Evolutionary conservation across 2,888 invertebrate genomes (phyloP).

Genomic region (Ypsolopha sequella): DNA sequence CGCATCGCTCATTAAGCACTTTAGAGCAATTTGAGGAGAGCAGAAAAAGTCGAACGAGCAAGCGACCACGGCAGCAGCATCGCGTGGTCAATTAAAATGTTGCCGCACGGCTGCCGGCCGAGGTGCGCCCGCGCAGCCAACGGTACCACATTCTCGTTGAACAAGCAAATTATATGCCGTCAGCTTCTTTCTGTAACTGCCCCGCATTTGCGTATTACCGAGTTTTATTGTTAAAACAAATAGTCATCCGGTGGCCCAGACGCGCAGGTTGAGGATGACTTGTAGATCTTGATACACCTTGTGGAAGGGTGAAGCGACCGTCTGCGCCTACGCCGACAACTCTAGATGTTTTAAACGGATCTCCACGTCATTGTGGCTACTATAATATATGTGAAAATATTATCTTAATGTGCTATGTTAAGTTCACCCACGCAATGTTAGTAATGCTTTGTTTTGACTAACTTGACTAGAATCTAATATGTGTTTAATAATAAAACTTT

Average conservation of each 20-base stretch:
- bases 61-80: slow-evolving; percentile 35
- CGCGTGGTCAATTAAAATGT: slow-evolving; percentile 70
- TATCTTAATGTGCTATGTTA: no score
- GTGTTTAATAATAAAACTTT: no score
- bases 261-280: slow-evolving; percentile 24
- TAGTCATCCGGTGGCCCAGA: slow-evolving; percentile 16
- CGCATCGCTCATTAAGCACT: slow-evolving; percentile 71
- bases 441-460: no score
- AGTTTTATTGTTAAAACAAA: slow-evolving; percentile 18
- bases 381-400: no score
- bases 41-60: slow-evolving; percentile 61
- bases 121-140: slow-evolving; percentile 20
- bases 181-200: background rate
- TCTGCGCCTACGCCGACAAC: slow-evolving; percentile 25
- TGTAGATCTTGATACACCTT: slow-evolving; percentile 13
- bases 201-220: background rate
- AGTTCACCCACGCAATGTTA: no score
- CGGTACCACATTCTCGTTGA: slow-evolving; percentile 19
- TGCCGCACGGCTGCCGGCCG: slow-evolving; percentile 44
- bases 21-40: slow-evolving; percentile 65
- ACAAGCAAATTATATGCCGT: slow-evolving; percentile 2
- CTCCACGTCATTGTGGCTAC: no score
- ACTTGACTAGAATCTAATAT: no score
- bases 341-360: no score
- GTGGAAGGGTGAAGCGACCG: background rate